Base-by-base conservation (phyloP, 2,113 vertebrate genomes). In the Thamnaconus septentrionalis region DNA sequence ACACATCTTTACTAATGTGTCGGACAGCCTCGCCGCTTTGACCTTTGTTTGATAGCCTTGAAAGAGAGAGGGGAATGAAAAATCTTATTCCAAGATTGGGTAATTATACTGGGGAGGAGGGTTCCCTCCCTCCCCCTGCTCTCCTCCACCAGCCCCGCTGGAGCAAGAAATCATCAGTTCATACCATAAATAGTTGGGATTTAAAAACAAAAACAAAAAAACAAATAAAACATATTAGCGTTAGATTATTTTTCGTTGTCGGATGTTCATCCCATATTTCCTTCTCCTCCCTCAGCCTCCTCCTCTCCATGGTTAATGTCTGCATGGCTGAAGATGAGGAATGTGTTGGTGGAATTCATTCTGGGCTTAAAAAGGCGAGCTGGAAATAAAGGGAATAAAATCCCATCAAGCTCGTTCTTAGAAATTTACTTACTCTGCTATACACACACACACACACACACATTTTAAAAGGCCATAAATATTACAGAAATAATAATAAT, bases 271-370 rank as follows among this genome's bases (percentile, higher is more conserved):
- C 57, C 61, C 56, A 56, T 59, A 18, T 59, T 66, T 64, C 61
- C n/a, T 56, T 75, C 44, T 57, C 40, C n/a, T 58, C 44, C 52
- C 41, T 8, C 41, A 51, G 31, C 58, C 40, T 64, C 50, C 60
- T 62, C 48, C 9, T 44, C 59, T 73, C 41, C 71, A 69, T 62
- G 78, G 77, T 79, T 71, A 56, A 81, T 81, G 74, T 78, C 31
- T 52, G 70, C 82, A 75, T 85, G 82, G 67, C 61, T 86, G 79
- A 59, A 61, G 74, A 46, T 39, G 45, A 73, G 77, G 84, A 88
- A 88, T 83, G 73, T 85, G 78, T 79, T 80, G 74, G 66, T 75
- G 74, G 76, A 85, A 74, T 86, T 82, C 10, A 85, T 75, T 79
- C 60, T 55, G 12, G 69, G 54, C 66, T 66, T 53, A 18, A 74